These are phyloP conservation scores for Clitarchus hookeri DNA, from an alignment of 2,888 invertebrate species.

Conservation along the genomic window DNA sequence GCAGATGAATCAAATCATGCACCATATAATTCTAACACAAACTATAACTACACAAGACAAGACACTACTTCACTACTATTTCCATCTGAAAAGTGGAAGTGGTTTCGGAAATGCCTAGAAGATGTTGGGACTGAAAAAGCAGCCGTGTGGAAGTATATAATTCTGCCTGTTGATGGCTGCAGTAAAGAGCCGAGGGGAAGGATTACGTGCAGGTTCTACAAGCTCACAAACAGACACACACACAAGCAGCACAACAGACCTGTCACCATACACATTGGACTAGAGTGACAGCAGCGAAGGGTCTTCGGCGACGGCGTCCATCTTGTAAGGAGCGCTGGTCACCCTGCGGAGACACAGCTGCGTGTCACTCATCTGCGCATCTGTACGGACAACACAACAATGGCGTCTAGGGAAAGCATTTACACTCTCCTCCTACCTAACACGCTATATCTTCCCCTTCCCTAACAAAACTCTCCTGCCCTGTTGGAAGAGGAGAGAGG, in stretches of 20 bases:
- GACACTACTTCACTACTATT: not conserved
- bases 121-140: not conserved
- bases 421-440: no score
- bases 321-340: conserved; percentile 36
- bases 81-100: not conserved
- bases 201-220: conserved; percentile 15
- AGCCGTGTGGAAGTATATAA: not conserved
- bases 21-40: not conserved
- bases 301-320: conserved; percentile 21
- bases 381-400: conserved; percentile 2
- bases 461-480: no score
- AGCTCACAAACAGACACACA: not conserved
- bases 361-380: conserved; percentile 3
- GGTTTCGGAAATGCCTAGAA: no score
- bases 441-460: no score
- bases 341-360: conserved; percentile 33
- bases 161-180: not conserved
- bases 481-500: no score
- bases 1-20: not conserved
- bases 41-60: not conserved
- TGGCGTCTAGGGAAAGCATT: not conserved
- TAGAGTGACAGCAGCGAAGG: conserved; percentile 31
- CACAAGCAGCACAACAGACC: conserved; percentile 15
- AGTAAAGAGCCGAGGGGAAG: not conserved
- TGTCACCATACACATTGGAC: conserved; percentile 10